phyloP scores from a whole-genome alignment of 1,140 invertebrate species.

The Oncopeltus fasciatus region DNA sequence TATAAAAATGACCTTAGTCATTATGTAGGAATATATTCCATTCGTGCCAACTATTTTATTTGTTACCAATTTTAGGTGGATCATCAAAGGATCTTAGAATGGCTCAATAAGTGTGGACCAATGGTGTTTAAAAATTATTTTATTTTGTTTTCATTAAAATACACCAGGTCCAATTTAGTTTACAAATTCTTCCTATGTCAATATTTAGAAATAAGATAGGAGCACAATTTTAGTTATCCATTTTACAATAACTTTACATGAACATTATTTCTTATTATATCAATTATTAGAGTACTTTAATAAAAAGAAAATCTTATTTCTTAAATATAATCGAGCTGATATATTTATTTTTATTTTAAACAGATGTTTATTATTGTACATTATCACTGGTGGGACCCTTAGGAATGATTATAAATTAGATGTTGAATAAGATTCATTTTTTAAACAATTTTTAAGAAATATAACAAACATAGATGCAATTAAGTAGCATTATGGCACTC shows the following conservation, averaged over 20 bases:
- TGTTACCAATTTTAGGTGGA: constrained; percentile 19
- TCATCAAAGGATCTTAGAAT: constrained; percentile 10
- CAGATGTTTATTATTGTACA: constrained; percentile 1
- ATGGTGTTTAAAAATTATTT: constrained; percentile 13
- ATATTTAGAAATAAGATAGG: neutral
- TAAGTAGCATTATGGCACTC: constrained; percentile 6
- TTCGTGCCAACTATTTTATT: constrained; percentile 21
- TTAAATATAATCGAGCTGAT: too few relatives aligned
- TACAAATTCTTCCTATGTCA: neutral
- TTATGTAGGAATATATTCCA: constrained; percentile 14
- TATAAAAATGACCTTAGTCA: constrained; percentile 6
- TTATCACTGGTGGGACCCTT: constrained; percentile 13
- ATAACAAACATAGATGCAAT: neutral
- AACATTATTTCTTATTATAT: too few relatives aligned
- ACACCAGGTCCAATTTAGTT: constrained; percentile 11
- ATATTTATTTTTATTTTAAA: too few relatives aligned
- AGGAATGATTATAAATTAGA: neutral
- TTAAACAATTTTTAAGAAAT: constrained; percentile 1
- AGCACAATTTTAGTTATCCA: neutral
- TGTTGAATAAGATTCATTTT: neutral
- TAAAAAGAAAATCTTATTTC: too few relatives aligned
- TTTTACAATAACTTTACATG: neutral
- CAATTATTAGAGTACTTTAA: too few relatives aligned
- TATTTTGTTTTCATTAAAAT: constrained; percentile 1
- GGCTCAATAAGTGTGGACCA: constrained; percentile 18